Conservation (phyloP, 2,797 vertebrate species). For the Liparis tanakae region DNA sequence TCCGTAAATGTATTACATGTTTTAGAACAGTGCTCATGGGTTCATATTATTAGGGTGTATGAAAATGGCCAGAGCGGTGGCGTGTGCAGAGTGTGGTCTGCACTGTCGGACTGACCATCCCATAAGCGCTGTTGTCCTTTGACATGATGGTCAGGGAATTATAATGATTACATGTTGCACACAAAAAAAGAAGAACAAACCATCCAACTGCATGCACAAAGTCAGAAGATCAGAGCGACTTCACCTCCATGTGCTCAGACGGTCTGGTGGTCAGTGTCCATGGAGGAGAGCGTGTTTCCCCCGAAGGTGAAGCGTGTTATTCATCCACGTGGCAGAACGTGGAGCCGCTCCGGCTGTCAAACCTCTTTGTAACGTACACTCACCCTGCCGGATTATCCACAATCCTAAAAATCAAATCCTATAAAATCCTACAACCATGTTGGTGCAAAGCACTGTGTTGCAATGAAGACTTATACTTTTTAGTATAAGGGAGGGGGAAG, state of each 20-base stretch:
- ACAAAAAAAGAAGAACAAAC: conserved; percentile 25
- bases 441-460: conserved; percentile 28
- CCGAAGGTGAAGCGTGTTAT: background rate
- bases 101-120: conserved; percentile 18
- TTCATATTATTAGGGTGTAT: background rate
- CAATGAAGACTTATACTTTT: conserved; percentile 24
- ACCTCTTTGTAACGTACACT: background rate
- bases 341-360: background rate
- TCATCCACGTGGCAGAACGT: background rate
- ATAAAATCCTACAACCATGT: conserved; percentile 21
- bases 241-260: background rate
- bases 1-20: background rate
- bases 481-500: background rate
- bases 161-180: conserved; percentile 39
- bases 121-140: conserved; percentile 11
- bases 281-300: background rate
- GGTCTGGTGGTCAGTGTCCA: background rate
- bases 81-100: background rate
- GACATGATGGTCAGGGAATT: conserved; percentile 37
- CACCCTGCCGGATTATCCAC: conserved; percentile 8
- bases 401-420: conserved; percentile 29
- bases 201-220: conserved; percentile 22
- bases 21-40: background rate
- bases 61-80: conserved; percentile 4
- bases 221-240: conserved; percentile 23